Conservation (phyloP, 2,113 vertebrate genomes). For the Panthera tigris region DNA sequence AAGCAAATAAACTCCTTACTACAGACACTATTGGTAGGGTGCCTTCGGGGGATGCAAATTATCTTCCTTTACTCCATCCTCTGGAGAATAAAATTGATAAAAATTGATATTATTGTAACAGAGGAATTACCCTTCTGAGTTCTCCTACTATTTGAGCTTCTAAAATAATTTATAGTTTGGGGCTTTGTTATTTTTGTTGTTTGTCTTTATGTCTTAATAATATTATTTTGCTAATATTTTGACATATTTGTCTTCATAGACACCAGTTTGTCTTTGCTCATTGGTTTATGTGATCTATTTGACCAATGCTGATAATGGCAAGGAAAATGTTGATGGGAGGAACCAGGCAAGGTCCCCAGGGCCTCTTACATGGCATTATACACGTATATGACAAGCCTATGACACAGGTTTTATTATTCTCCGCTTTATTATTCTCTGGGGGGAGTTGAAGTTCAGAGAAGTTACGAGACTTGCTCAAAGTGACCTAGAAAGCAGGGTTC, state of each 20-base stretch:
- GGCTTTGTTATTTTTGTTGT: not conserved
- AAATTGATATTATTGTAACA: not conserved
- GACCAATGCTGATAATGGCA: not conserved
- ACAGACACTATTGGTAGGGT: not conserved
- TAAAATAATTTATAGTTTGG: not conserved
- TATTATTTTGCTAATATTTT: not conserved
- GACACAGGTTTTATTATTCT: not conserved
- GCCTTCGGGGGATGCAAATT: not conserved
- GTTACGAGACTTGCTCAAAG: not conserved
- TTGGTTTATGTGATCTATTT: not conserved
- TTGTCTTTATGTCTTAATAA: slow-evolving; percentile 40
- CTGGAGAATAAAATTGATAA: not conserved
- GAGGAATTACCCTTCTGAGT: not conserved
- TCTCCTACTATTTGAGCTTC: not conserved
- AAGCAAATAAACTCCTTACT: not conserved
- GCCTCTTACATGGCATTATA: not conserved
- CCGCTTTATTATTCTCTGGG: not conserved
- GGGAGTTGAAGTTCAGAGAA: not conserved
- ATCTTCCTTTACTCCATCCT: not conserved
- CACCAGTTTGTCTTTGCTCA: not conserved
- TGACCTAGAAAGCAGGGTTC: not conserved
- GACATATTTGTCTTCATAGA: not conserved
- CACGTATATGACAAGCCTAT: not conserved
- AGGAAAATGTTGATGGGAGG: not conserved
- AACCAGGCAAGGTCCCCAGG: not conserved